Conservation (phyloP, 1,140 invertebrate species). For the Streblospio benedicti region DNA sequence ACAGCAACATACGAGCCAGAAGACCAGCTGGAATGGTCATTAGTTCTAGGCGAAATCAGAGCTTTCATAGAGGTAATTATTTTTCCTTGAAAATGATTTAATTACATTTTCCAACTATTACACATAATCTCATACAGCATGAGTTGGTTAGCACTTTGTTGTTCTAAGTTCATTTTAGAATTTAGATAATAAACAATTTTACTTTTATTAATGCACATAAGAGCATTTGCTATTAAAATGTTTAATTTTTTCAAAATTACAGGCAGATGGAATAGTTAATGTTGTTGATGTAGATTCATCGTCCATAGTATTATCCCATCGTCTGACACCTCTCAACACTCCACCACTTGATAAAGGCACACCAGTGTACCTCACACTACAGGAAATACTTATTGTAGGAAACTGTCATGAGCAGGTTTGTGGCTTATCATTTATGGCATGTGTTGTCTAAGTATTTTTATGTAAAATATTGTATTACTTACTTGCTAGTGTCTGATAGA, state of each 20-base stretch:
- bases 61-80: conserved; percentile 67
- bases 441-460: neutral
- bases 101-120: neutral
- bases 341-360: conserved; percentile 78
- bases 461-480: too few relatives aligned
- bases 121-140: too few relatives aligned
- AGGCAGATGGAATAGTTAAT: conserved; percentile 75
- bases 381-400: conserved; percentile 91
- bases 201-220: too few relatives aligned
- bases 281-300: conserved; percentile 79
- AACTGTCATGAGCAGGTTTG: conserved; percentile 77
- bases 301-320: conserved; percentile 61
- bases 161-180: too few relatives aligned
- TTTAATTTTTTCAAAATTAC: too few relatives aligned
- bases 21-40: conserved; percentile 89
- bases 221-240: too few relatives aligned
- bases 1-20: conserved; percentile 90
- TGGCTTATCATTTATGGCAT: neutral
- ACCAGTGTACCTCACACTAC: conserved; percentile 63
- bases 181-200: too few relatives aligned
- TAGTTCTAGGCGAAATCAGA: conserved; percentile 89
- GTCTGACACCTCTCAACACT: conserved; percentile 73
- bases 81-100: neutral
- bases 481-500: too few relatives aligned
- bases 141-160: too few relatives aligned